phyloP scores from a whole-genome alignment of 2,113 vertebrate genomes.

The Osmerus mordax region DNA sequence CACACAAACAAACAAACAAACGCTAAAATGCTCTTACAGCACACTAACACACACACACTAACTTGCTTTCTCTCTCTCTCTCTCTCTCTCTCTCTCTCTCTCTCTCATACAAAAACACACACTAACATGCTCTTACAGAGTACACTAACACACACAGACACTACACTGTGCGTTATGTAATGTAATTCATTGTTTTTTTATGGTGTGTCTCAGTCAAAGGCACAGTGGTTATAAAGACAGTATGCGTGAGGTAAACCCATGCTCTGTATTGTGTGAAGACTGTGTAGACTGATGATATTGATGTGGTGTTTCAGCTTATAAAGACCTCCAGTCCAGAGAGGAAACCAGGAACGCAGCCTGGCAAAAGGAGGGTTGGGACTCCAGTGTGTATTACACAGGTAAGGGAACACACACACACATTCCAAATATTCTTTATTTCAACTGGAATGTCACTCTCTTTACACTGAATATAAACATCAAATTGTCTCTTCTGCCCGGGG shows the following conservation, averaged over 20 bases:
- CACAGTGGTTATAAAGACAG: neutral
- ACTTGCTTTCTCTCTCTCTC: too few relatives aligned
- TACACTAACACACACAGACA: neutral
- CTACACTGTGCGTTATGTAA: neutral
- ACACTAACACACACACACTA: too few relatives aligned
- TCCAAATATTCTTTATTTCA: too few relatives aligned
- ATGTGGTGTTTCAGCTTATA: constrained; percentile 77
- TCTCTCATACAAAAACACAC: too few relatives aligned
- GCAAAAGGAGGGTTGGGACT: constrained; percentile 91
- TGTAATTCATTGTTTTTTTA: neutral
- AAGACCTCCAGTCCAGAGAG: constrained; percentile 84
- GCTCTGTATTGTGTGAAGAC: neutral
- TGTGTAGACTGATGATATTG: neutral
- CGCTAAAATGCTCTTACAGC: neutral
- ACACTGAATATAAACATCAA: too few relatives aligned
- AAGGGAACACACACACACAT: constrained; percentile 26
- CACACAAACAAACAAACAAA: too few relatives aligned
- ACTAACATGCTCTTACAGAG: too few relatives aligned
- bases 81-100: too few relatives aligned
- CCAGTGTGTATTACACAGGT: constrained; percentile 92
- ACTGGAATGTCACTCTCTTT: too few relatives aligned
- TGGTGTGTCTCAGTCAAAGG: neutral
- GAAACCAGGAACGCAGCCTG: constrained; percentile 90
- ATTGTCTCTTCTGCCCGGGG: too few relatives aligned
- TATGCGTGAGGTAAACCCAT: constrained; percentile 82